Percentiles rank a stretch among this genome's conserved stretches.
These are phyloP conservation scores for mouse (Mus musculus) DNA, from an alignment of 2,113 vertebrate genomes.

Conservation along the genomic window DNA sequence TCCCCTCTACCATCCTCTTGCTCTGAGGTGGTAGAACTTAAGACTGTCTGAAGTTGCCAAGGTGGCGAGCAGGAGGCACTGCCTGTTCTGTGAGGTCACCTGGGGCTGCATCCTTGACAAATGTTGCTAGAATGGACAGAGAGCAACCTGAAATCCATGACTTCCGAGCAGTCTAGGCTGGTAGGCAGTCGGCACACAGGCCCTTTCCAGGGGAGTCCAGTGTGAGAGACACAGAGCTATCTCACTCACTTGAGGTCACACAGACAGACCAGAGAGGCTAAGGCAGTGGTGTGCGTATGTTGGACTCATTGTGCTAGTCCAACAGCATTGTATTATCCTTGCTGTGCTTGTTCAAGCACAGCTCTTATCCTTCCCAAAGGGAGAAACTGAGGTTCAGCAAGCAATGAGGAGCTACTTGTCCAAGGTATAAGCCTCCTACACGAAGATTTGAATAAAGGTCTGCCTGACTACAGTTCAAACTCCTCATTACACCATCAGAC, in stretches of 20 bases:
- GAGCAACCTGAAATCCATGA: neutral
- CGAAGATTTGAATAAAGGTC: neutral
- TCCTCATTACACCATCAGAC: neutral
- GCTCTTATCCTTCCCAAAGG: neutral
- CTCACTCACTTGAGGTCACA: neutral
- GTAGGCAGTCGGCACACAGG: neutral
- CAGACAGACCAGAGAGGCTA: neutral
- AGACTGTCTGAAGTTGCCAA: neutral
- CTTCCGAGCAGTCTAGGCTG: neutral
- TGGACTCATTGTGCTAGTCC: neutral
- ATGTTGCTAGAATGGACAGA: neutral
- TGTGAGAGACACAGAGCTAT: fast-evolving
- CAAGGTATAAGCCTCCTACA: neutral
- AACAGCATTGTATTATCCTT: neutral
- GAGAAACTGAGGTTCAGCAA: conserved; percentile 36
- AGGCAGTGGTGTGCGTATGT: fast-evolving
- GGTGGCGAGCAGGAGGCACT: neutral
- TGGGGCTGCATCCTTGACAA: neutral
- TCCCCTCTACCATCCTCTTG: neutral
- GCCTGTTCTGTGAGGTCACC: neutral
- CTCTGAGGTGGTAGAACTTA: neutral
- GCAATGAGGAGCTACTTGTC: neutral
- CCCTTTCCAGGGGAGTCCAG: neutral
- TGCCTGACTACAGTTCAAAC: neutral
- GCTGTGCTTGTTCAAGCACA: neutral